Evolutionary conservation across 2,113 vertebrate species (phyloP), one percentile per base, ranked within the genome.

Genomic region (Calonectris borealis): DNA sequence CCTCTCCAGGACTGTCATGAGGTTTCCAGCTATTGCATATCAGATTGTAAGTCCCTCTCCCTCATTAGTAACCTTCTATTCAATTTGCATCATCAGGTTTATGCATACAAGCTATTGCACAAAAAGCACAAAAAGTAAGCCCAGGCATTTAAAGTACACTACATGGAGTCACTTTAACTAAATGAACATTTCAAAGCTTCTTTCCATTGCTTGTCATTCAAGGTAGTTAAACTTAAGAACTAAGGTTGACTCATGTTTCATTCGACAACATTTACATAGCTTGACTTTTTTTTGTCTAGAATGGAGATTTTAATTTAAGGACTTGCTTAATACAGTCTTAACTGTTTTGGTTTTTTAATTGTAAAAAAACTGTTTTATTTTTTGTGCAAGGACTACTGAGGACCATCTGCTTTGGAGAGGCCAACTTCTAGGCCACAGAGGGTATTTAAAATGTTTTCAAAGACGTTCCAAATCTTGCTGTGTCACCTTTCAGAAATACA

Each of bases 401-500:
- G 94, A n/a, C 46, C 71, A 83, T 86, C 86, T 94, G 68, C 83
- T 88, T 73, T 91, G 69, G 60, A 78, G 60, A 71, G 25, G 46
- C 22, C 20, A 61, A 44, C 11, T 46, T 88, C 76, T 49, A 65
- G 77, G 29, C 70, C 68, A 83, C 36, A 62, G 62, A 66, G 70
- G 34, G 51, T 51, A 62, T 93, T 76, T 70, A 10, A 85, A 94
- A 90, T 54, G 11, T 2, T 90, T 92, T 92, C 85, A 72, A 66
- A 83, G 78, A 60, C n/a, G 72, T 93, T 79, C 75, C 66, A 87
- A 46, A 83, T 73, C 79, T 95, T 88, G 32, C 83, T 70, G 42
- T 96, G 82, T 55, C 54, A 93, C 68, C 40, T 92, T 92, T 94
- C 90, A 93, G 71, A 91, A 93, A 73, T 81, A 85, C 78, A 51